Evolutionary conservation across 2,888 invertebrate genomes (phyloP), one percentile per base, ranked within the genome.

Genomic region (Lysandra bellargus): DNA sequence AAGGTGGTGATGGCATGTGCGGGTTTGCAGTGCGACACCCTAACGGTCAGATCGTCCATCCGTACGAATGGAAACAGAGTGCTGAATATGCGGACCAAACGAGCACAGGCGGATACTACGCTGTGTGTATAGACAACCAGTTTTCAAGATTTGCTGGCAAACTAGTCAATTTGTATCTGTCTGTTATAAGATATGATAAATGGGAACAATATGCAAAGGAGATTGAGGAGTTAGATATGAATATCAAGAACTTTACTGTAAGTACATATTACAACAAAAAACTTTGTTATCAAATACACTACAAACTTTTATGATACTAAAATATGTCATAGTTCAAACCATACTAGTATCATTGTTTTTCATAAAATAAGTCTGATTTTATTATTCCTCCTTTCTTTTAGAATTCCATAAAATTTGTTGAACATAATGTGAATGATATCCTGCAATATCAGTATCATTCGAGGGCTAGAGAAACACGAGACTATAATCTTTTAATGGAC

Each of bases 151-250:
- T 98, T 92, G 98, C 98, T 23, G 97, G 97, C 7, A 98, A 98
- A 92, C 92, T 98, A 82, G 97, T 98, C 57, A 98, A 98, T 89
- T 94, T 98, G 82, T 98, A 98, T 87, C 96, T 98, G 80, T 98
- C 98, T 0, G 98, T 98, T 4, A 98, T 98, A 80, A 96, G 98
- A 86, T 98, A 98, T 86, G 98, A 98, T 86, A 96, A 98, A 90
- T 99, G 99, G 99, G 98, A 98, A 85, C 96, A 97, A 86, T 98
- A 98, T 85, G 96, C 98, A 0, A 97, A 98, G 88, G 99, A 99
- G 91, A 95, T 99, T 37, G 97, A 98, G 87, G 97, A 97, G 75
- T 90, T 98, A 81, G 97, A 98, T 87, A 95, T 98, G 87, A 97
- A 98, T 84, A 98, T 98, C 86, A 96, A 97, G 84, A 99, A 98